Base-by-base conservation (phyloP, 2,888 invertebrate genomes). In the Spatulosminthurus flaviceps region DNA sequence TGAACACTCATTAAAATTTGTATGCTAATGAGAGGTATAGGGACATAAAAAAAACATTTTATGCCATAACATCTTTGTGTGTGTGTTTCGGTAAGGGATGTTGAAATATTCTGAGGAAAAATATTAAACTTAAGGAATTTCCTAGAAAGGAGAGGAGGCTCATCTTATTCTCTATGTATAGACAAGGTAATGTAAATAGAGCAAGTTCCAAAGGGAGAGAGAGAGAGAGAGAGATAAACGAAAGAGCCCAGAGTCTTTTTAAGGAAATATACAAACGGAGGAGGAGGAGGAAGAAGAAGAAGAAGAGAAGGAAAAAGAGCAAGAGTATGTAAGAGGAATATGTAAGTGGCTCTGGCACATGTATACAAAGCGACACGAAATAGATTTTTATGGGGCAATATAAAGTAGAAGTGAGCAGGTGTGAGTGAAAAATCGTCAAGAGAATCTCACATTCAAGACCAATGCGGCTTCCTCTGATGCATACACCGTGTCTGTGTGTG, bases 341-440 rank as follows among this genome's bases (percentile, higher is more conserved):
- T 60, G 60, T 19, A 4, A 9, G 34, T 29, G n/a, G 29, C 28
- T 21, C 26, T 28, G 24, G 41, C 11, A 26, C 61, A 60, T 43
- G 43, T 72, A 43, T 72, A 24, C 42, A 72, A 66, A 66, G 66
- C 21, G 72, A 42, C 29, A 78, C 71, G 78, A 77, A 80, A 82
- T 82, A 77, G 80, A 79, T 81, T 82, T 82, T 82, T 82, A 82
- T 82, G 82, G 78, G 80, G 77, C 75, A 81, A 81, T 79, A 82
- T 81, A 81, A 78, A 80, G 78, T 71, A 74, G 64, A 51, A 76
- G 81, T 70, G 81, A 83, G 82, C 82, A 83, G 83, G 82, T 83
- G 83, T 81, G 80, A 80, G 80, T 82, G 81, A 82, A 79, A 81
- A 81, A 81, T 83, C 79, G 81, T 76, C 74, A 61, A 74, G 74